Conservation (phyloP, 1,140 invertebrate genomes). For the Drosophila baimaii region DNA sequence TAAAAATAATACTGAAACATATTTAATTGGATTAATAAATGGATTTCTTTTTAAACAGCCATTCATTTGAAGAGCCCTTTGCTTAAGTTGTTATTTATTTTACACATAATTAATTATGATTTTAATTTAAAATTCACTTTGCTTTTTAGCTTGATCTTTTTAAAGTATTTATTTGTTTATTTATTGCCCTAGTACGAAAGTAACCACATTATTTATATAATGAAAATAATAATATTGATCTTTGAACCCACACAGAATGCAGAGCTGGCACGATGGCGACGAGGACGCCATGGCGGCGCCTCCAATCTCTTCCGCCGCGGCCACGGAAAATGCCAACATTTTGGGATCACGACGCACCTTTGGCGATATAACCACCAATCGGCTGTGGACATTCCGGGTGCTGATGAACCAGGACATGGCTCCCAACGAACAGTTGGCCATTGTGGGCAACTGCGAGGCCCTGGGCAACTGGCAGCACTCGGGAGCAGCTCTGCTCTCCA, state of each 20-base stretch:
- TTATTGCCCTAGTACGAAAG: not conserved
- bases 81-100: not conserved
- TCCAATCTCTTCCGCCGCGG: slow-evolving; percentile 16
- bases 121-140: not conserved
- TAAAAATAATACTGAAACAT: not conserved
- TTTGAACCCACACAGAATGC: slow-evolving; percentile 36
- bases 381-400: slow-evolving; percentile 85
- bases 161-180: not conserved
- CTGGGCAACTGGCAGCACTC: slow-evolving; percentile 85
- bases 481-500: slow-evolving; percentile 84
- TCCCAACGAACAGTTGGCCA: slow-evolving; percentile 84
- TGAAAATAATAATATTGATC: not conserved
- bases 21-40: too few species aligned
- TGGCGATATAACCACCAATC: slow-evolving; percentile 68
- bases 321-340: slow-evolving; percentile 11
- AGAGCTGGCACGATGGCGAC: slow-evolving; percentile 67
- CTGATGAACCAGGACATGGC: slow-evolving; percentile 61
- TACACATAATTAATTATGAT: too few species aligned
- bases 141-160: not conserved
- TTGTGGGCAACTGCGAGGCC: slow-evolving; percentile 84
- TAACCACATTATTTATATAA: not conserved
- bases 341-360: slow-evolving; percentile 36
- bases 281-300: slow-evolving; percentile 47
- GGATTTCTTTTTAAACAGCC: too few species aligned
- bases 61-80: too few species aligned